Evolutionary conservation across 2,888 invertebrate genomes (phyloP).

Genomic region (Zygaena filipendulae): DNA sequence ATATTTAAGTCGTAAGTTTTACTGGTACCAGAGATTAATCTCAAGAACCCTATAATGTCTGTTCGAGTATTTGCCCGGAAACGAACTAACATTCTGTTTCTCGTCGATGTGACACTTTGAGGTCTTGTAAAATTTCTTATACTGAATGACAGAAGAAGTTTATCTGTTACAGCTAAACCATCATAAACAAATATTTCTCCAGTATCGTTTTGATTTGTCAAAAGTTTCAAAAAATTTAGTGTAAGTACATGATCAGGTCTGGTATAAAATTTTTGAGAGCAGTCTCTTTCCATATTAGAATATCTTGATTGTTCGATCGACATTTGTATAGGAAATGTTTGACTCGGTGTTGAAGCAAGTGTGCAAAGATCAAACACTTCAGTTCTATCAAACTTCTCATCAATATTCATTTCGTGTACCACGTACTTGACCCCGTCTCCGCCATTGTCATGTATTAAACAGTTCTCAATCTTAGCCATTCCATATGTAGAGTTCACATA

Average conservation of each 20-base stretch:
- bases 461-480: slow-evolving; percentile 80
- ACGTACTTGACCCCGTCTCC: slow-evolving; percentile 92
- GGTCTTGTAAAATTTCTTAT: slow-evolving; percentile 89
- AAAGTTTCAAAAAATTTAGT: slow-evolving; percentile 84
- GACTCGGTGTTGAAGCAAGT: slow-evolving; percentile 82
- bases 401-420: slow-evolving; percentile 81
- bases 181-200: slow-evolving; percentile 83
- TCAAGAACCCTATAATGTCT: slow-evolving; percentile 80
- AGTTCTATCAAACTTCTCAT: slow-evolving; percentile 78
- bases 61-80: slow-evolving; percentile 80
- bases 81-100: slow-evolving; percentile 82
- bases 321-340: slow-evolving; percentile 88
- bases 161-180: slow-evolving; percentile 77
- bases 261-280: slow-evolving; percentile 84
- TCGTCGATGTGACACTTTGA: slow-evolving; percentile 86
- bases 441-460: slow-evolving; percentile 84
- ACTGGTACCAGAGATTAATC: slow-evolving; percentile 79
- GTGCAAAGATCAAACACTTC: slow-evolving; percentile 88
- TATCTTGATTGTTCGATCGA: slow-evolving; percentile 84
- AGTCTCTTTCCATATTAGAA: slow-evolving; percentile 75
- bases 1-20: slow-evolving; percentile 90
- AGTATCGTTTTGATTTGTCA: slow-evolving; percentile 79
- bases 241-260: slow-evolving; percentile 84
- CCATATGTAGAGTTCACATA: slow-evolving; percentile 92
- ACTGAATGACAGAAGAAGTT: slow-evolving; percentile 75